Evolutionary conservation across 2,888 invertebrate genomes (phyloP).

Genomic region (Iselma pallidipennis): DNA sequence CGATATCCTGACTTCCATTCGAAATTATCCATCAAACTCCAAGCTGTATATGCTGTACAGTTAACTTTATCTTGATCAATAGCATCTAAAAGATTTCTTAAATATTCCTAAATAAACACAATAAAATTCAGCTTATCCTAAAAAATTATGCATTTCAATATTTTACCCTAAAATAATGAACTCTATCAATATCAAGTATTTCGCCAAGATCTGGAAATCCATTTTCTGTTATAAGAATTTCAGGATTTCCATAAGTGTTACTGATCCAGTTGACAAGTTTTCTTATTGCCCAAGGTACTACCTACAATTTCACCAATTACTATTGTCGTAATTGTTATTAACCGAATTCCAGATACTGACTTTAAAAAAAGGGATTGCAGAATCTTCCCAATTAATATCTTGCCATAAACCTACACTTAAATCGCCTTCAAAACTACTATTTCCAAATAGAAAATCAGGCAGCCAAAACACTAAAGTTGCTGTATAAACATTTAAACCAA

Average conservation of each 20-base stretch:
- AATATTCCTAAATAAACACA: conserved; percentile 27
- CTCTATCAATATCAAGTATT: conserved; percentile 22
- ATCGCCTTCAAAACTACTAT: conserved; percentile 2
- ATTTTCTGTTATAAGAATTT: conserved; percentile 14
- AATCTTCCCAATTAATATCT: conserved; percentile 16
- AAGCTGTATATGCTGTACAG: conserved; percentile 34
- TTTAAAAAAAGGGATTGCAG: conserved; percentile 8
- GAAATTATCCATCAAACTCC: conserved; percentile 39
- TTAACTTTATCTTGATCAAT: conserved; percentile 33
- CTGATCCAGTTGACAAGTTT: conserved; percentile 19
- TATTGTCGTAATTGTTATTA: neutral
- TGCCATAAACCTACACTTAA: neutral
- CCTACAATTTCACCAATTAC: conserved; percentile 19
- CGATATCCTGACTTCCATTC: conserved; percentile 35
- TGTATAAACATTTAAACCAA: conserved; percentile 78
- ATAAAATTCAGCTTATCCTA: neutral
- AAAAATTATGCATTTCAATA: conserved; percentile 1
- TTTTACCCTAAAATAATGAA: conserved; percentile 24
- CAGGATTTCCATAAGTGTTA: conserved; percentile 5
- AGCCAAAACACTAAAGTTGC: conserved; percentile 55
- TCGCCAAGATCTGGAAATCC: conserved; percentile 6
- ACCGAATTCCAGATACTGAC: neutral
- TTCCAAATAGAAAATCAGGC: conserved; percentile 8
- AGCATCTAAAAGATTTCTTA: conserved; percentile 30
- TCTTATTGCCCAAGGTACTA: conserved; percentile 32